Evolutionary conservation across 2,797 vertebrate genomes (phyloP).

Genomic region (Sebastes wilsoni): DNA sequence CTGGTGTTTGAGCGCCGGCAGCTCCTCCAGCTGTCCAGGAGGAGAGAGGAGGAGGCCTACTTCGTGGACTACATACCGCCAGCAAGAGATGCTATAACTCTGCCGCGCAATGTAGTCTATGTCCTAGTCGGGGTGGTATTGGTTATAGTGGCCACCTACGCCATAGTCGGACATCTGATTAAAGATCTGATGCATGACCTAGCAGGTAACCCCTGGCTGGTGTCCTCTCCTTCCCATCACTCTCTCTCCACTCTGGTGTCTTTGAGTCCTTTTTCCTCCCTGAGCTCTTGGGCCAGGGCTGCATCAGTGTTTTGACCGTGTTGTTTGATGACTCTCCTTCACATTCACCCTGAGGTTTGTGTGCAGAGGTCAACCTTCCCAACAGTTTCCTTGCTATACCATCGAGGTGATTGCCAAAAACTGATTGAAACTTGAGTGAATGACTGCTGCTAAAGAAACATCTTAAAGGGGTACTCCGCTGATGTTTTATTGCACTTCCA

Average conservation of each 20-base stretch:
- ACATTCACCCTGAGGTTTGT: slow-evolving; percentile 21
- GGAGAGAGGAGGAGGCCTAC: slow-evolving; percentile 61
- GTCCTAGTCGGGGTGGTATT: slow-evolving; percentile 83
- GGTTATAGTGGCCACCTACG: slow-evolving; percentile 87
- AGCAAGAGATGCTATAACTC: slow-evolving; percentile 83
- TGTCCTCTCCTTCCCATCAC: slow-evolving; percentile 5
- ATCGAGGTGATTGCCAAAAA: slow-evolving; percentile 6
- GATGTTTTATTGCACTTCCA: background rate
- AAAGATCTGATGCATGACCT: slow-evolving; percentile 91
- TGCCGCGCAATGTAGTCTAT: slow-evolving; percentile 86
- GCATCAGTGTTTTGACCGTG: background rate
- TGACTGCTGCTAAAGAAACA: background rate
- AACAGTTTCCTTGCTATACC: background rate
- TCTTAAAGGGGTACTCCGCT: background rate
- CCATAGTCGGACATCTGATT: slow-evolving; percentile 94
- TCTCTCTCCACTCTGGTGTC: background rate
- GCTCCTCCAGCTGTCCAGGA: slow-evolving; percentile 64
- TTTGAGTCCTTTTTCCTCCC: slow-evolving; percentile 11
- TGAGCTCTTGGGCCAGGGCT: background rate
- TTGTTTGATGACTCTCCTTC: slow-evolving; percentile 16
- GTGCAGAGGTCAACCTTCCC: slow-evolving; percentile 5
- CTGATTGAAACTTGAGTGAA: background rate
- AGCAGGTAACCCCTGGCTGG: slow-evolving; percentile 84
- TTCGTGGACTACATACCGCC: slow-evolving; percentile 88
- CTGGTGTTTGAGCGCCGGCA: slow-evolving; percentile 52